A percentile compares a stretch with the other conserved stretches of the same genome.
These are phyloP conservation scores for Samia ricini DNA, from an alignment of 1,140 invertebrate species.

Conservation along the genomic window DNA sequence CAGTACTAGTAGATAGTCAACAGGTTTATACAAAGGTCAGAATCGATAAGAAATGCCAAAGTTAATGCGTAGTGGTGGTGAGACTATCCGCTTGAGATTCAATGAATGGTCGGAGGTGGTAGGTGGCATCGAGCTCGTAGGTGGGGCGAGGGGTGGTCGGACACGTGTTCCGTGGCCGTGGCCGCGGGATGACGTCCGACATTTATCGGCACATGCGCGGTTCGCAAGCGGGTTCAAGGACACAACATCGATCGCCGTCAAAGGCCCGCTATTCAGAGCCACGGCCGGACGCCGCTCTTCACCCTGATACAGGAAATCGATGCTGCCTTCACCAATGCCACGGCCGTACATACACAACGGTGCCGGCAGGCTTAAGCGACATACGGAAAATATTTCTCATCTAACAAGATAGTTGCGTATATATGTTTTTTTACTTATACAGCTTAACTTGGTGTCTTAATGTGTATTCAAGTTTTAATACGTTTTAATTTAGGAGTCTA, in stretches of 20 bases:
- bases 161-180: slow-evolving; percentile 60
- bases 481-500: no score
- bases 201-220: slow-evolving; percentile 54
- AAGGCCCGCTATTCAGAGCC: slow-evolving; percentile 37
- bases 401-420: neutral
- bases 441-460: no score
- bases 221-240: slow-evolving; percentile 57
- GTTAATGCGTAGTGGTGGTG: slow-evolving; percentile 42
- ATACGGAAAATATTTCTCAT: neutral
- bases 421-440: neutral
- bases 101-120: slow-evolving; percentile 40
- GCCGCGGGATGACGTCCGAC: slow-evolving; percentile 61
- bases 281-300: slow-evolving; percentile 45
- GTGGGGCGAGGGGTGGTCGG: slow-evolving; percentile 17
- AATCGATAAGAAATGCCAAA: slow-evolving; percentile 66
- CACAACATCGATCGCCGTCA: slow-evolving; percentile 56
- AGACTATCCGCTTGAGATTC: slow-evolving; percentile 27
- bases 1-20: slow-evolving; percentile 30
- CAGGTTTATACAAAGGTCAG: slow-evolving; percentile 52
- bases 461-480: no score
- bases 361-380: neutral
- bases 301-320: slow-evolving; percentile 32
- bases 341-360: slow-evolving; percentile 19
- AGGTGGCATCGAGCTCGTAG: slow-evolving; percentile 4
- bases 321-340: slow-evolving; percentile 48